These are phyloP conservation scores for Clepsis dumicolana DNA, from an alignment of 2,888 invertebrate species.

Conservation along the genomic window DNA sequence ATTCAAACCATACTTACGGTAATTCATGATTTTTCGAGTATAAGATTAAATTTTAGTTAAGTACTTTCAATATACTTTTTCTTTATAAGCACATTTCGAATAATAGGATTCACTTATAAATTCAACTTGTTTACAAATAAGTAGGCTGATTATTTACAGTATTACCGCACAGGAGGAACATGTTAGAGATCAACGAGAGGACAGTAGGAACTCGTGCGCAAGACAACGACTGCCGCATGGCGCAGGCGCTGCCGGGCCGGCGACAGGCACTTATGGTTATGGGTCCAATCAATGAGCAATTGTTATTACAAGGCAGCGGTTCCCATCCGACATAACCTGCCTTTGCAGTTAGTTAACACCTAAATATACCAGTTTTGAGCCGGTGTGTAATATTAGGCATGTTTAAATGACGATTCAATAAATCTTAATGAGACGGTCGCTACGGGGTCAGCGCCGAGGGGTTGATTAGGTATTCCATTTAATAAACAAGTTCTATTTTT, in stretches of 20 bases:
- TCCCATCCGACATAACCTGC: slow-evolving; percentile 46
- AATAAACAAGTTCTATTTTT: slow-evolving; percentile 36
- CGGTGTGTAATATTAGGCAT: slow-evolving; percentile 12
- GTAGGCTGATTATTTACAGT: neutral
- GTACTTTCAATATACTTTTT: neutral
- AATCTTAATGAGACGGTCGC: slow-evolving; percentile 29
- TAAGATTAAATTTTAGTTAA: neutral
- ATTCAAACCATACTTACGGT: slow-evolving; percentile 25
- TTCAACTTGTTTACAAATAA: slow-evolving; percentile 9
- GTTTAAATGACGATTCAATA: slow-evolving; percentile 23
- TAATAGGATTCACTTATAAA: neutral
- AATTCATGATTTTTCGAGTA: slow-evolving; percentile 16
- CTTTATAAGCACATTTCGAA: neutral
- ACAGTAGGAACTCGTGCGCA: slow-evolving; percentile 48
- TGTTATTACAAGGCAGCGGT: slow-evolving; percentile 44
- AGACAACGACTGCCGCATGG: slow-evolving; percentile 48
- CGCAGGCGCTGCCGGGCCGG: slow-evolving; percentile 44
- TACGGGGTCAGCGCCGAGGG: slow-evolving; percentile 20
- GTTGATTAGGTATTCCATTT: slow-evolving; percentile 27
- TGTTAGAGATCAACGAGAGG: slow-evolving; percentile 47
- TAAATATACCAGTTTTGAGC: slow-evolving; percentile 44
- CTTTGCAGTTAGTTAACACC: slow-evolving; percentile 42
- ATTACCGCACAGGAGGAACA: slow-evolving; percentile 18
- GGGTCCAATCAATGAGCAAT: slow-evolving; percentile 59
- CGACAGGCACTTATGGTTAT: slow-evolving; percentile 56